phyloP scores from a whole-genome alignment of 2,797 vertebrate genomes.

The Gallinago nigripennis region DNA sequence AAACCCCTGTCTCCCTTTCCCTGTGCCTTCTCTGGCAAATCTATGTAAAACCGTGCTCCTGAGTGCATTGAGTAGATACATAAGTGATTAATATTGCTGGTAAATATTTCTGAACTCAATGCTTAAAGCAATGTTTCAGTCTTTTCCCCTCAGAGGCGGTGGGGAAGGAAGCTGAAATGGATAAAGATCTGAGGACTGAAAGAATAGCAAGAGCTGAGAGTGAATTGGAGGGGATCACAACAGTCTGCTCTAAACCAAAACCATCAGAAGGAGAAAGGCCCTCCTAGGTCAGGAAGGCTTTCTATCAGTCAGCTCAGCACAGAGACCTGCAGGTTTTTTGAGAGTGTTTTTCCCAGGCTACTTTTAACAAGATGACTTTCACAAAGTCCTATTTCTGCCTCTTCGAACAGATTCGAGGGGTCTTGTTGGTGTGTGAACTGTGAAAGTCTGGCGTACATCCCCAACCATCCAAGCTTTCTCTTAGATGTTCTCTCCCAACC shows the following conservation, averaged over 20 bases:
- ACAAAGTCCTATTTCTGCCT: neutral
- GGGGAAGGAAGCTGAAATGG: neutral
- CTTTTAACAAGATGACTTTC: neutral
- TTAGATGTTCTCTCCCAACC: neutral
- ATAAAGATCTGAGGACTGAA: neutral
- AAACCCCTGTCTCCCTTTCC: neutral
- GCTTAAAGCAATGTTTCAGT: neutral
- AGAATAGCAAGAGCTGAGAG: neutral
- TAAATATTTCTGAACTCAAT: neutral
- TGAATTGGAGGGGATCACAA: fast-evolving
- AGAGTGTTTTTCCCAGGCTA: neutral
- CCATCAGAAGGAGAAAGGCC: neutral
- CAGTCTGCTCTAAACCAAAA: neutral
- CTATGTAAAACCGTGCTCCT: neutral
- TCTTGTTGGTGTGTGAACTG: neutral
- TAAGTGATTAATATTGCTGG: neutral
- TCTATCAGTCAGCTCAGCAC: neutral
- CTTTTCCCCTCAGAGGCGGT: neutral
- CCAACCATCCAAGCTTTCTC: neutral
- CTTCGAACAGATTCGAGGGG: neutral
- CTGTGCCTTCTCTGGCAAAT: neutral
- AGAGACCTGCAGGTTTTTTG: neutral
- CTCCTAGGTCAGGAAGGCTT: neutral
- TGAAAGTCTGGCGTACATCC: fast-evolving
- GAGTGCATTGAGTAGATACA: neutral